A percentile compares a stretch with the other conserved stretches of the same genome.
phyloP scores from a whole-genome alignment of 1,140 invertebrate genomes.

The Conopomorpha cramerella region DNA sequence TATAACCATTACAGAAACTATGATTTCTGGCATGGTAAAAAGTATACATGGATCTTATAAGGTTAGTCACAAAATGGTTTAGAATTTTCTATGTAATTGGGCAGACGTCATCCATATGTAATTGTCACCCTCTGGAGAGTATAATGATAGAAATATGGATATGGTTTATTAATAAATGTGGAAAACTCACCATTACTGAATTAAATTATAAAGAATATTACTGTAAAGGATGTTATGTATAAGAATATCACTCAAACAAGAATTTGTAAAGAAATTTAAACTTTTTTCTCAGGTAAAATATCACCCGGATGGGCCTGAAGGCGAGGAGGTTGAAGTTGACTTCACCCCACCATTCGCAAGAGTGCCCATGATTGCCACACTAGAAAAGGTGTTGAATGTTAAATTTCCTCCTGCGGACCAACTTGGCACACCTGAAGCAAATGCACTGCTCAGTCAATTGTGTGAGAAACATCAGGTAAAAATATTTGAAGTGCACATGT shows the following conservation, averaged over 20 bases:
- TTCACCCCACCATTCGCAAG: slow-evolving; percentile 97
- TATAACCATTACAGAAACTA: slow-evolving; percentile 92
- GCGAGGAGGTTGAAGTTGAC: slow-evolving; percentile 84
- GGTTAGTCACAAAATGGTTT: slow-evolving; percentile 17
- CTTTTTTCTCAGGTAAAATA: slow-evolving; percentile 72
- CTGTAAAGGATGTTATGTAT: too few species aligned
- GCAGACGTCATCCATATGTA: too few species aligned
- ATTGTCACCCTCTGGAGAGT: too few species aligned
- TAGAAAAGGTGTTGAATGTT: slow-evolving; percentile 82
- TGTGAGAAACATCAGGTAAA: slow-evolving; percentile 78
- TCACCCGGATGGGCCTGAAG: slow-evolving; percentile 90
- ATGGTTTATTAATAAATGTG: too few species aligned
- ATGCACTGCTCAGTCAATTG: slow-evolving; percentile 79
- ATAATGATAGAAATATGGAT: too few species aligned
- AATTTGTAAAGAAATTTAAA: neutral
- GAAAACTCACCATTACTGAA: too few species aligned
- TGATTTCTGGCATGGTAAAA: slow-evolving; percentile 87
- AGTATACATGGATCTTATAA: slow-evolving; percentile 73
- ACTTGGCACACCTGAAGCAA: slow-evolving; percentile 68
- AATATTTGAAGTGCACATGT: too few species aligned
- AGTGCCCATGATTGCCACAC: slow-evolving; percentile 87
- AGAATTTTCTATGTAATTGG: slow-evolving; percentile 1
- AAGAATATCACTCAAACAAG: slow-evolving; percentile 1
- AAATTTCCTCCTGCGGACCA: slow-evolving; percentile 82
- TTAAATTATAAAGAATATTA: too few species aligned